Conservation (phyloP, 1,140 invertebrate genomes). For the Leguminivora glycinivorella region DNA sequence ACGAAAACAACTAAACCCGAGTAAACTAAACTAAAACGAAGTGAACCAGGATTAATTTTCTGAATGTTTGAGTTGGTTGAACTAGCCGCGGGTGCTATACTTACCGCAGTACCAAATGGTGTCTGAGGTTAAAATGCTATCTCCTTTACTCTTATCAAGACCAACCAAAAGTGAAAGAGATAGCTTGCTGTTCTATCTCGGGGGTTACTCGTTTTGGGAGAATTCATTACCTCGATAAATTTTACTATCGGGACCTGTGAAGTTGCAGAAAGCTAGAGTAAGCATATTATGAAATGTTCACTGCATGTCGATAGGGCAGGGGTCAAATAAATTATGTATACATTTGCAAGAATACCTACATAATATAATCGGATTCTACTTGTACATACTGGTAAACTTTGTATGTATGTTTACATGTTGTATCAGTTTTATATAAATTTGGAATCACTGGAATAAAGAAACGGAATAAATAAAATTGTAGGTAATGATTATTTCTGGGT, state of each 20-base stretch:
- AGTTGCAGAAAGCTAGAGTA: neutral
- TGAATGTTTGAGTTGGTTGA: slow-evolving; percentile 27
- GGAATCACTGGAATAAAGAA: too few relatives aligned
- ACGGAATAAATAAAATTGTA: too few relatives aligned
- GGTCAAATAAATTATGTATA: neutral
- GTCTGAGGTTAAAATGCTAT: too few relatives aligned
- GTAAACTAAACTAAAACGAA: too few relatives aligned
- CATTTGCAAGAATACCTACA: neutral
- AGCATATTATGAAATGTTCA: neutral
- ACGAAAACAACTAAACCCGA: slow-evolving; percentile 11
- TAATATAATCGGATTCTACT: neutral
- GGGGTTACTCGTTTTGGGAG: slow-evolving; percentile 1
- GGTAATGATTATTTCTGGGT: too few relatives aligned
- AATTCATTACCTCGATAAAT: neutral
- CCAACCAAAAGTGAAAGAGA: too few relatives aligned
- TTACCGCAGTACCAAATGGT: too few relatives aligned
- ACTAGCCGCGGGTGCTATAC: neutral
- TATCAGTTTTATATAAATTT: too few relatives aligned
- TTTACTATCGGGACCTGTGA: neutral
- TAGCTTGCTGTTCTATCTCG: neutral
- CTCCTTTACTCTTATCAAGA: too few relatives aligned
- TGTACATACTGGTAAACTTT: neutral
- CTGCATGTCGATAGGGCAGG: neutral
- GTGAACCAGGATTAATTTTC: slow-evolving; percentile 31
- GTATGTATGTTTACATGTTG: too few relatives aligned